Evolutionary conservation across 2,888 invertebrate species (phyloP).

Genomic region (Agrotis puta): DNA sequence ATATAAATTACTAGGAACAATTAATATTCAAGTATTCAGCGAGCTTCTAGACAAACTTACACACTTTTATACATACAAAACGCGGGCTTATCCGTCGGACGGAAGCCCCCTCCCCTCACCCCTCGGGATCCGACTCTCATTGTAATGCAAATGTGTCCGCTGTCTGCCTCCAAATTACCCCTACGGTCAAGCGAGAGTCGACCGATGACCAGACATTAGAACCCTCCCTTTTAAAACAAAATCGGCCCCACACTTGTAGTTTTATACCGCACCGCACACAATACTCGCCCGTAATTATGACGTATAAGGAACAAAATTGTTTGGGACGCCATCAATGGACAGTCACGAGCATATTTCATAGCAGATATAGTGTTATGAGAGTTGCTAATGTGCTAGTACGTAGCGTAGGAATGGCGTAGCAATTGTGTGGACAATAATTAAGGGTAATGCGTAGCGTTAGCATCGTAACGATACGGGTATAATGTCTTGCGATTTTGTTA

Average conservation of each 20-base stretch:
- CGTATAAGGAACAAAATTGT: slow-evolving; percentile 71
- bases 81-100: slow-evolving; percentile 83
- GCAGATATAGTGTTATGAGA: slow-evolving; percentile 87
- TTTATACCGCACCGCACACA: slow-evolving; percentile 65
- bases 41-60: slow-evolving; percentile 76
- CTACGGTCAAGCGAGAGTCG: slow-evolving; percentile 88
- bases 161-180: slow-evolving; percentile 90
- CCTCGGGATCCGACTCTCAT: slow-evolving; percentile 84
- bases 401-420: slow-evolving; percentile 81
- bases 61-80: slow-evolving; percentile 83
- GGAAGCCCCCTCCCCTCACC: slow-evolving; percentile 82
- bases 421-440: slow-evolving; percentile 88
- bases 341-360: slow-evolving; percentile 85
- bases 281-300: slow-evolving; percentile 74
- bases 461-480: slow-evolving; percentile 79
- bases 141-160: slow-evolving; percentile 90
- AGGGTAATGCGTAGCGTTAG: slow-evolving; percentile 79
- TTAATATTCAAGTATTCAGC: slow-evolving; percentile 84
- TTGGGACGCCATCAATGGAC: slow-evolving; percentile 65
- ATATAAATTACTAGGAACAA: slow-evolving; percentile 71
- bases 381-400: slow-evolving; percentile 85
- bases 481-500: slow-evolving; percentile 84
- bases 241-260: slow-evolving; percentile 76
- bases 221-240: slow-evolving; percentile 87
- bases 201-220: slow-evolving; percentile 88